Evolutionary conservation across 1,140 invertebrate species (phyloP).

Genomic region (Acromyrmex charruanus): DNA sequence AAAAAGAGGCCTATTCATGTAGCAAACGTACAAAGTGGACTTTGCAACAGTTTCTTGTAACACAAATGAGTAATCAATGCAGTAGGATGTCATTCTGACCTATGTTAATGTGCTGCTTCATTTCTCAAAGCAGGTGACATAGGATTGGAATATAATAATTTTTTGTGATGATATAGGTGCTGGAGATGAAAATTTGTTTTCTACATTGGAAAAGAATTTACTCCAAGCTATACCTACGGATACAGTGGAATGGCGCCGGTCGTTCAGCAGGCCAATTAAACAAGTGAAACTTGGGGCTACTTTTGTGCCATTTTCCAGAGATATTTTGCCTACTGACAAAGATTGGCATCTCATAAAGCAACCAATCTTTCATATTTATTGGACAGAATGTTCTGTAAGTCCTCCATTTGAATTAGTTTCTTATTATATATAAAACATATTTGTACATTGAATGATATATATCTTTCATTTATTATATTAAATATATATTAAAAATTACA

Average conservation of each 20-base stretch:
- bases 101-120: neutral
- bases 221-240: slow-evolving; percentile 94
- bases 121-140: slow-evolving; percentile 17
- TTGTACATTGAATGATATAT: slow-evolving; percentile 24
- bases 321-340: slow-evolving; percentile 90
- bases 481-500: too few relatives aligned
- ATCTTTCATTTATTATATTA: slow-evolving; percentile 14
- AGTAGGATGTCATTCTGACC: slow-evolving; percentile 24
- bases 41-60: neutral
- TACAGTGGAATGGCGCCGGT: slow-evolving; percentile 95
- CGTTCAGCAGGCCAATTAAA: slow-evolving; percentile 92
- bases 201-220: slow-evolving; percentile 92
- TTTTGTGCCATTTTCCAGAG: slow-evolving; percentile 93
- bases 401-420: slow-evolving; percentile 6
- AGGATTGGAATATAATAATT: slow-evolving; percentile 17
- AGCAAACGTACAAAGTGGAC: neutral
- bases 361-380: slow-evolving; percentile 97
- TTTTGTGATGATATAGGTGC: slow-evolving; percentile 89
- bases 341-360: slow-evolving; percentile 93
- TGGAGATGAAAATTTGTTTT: slow-evolving; percentile 95
- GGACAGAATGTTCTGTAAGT: slow-evolving; percentile 96
- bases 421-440: slow-evolving; percentile 32
- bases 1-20: neutral
- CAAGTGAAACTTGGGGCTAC: slow-evolving; percentile 94
- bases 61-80: slow-evolving; percentile 38